These are phyloP conservation scores for Irena cyanogastra DNA, from an alignment of 2,113 vertebrate genomes.

Conservation along the genomic window DNA sequence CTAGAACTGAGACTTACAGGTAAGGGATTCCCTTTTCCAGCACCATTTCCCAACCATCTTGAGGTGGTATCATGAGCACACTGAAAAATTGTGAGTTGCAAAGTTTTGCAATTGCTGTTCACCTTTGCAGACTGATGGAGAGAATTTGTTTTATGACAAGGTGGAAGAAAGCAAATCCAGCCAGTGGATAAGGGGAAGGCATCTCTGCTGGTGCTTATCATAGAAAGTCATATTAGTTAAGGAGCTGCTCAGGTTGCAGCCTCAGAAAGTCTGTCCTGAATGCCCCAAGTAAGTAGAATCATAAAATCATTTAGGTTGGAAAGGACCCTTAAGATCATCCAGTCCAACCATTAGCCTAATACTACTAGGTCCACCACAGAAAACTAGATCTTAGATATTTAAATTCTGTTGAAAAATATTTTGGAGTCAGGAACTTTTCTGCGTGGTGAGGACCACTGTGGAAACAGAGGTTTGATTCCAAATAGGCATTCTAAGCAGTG, in stretches of 20 bases:
- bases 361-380: background rate
- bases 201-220: background rate
- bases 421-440: background rate
- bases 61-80: background rate
- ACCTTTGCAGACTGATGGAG: background rate
- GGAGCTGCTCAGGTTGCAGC: background rate
- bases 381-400: background rate
- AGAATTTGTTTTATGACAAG: background rate
- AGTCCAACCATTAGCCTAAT: background rate
- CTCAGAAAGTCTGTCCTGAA: background rate
- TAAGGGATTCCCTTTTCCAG: background rate
- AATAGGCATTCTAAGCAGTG: background rate
- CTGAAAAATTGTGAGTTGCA: background rate
- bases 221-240: background rate
- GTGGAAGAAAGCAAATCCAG: background rate
- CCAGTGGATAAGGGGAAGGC: background rate
- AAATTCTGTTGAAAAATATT: background rate
- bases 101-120: background rate
- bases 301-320: background rate
- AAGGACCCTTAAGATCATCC: background rate
- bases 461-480: background rate
- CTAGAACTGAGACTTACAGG: background rate
- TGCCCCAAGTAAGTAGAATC: background rate
- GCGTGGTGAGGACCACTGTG: background rate
- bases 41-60: background rate